Conservation (phyloP, 2,888 invertebrate species). For the Azorinus chamasolen region DNA sequence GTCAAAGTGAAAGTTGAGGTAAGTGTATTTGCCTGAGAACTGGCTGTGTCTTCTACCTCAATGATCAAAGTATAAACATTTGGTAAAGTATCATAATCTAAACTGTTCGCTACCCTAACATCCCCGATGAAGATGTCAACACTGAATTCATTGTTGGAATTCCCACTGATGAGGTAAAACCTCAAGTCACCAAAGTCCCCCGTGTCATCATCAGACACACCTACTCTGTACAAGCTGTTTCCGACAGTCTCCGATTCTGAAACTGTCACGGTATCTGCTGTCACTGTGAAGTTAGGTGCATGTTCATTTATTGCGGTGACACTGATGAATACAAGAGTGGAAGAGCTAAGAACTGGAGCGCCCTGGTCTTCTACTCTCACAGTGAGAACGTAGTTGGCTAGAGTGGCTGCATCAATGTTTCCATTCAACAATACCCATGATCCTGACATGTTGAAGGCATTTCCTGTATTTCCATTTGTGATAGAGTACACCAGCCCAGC, state of each 20-base stretch:
- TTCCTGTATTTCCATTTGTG: slow-evolving; percentile 69
- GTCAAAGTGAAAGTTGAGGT: slow-evolving; percentile 61
- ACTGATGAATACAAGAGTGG: slow-evolving; percentile 63
- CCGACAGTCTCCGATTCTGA: slow-evolving; percentile 69
- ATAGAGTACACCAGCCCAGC: slow-evolving; percentile 67
- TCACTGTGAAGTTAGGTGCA: slow-evolving; percentile 66
- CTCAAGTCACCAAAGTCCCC: slow-evolving; percentile 54
- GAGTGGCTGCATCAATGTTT: slow-evolving; percentile 74
- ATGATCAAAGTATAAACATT: slow-evolving; percentile 61
- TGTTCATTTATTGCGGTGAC: slow-evolving; percentile 78
- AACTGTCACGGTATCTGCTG: slow-evolving; percentile 64
- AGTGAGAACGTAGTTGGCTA: slow-evolving; percentile 66
- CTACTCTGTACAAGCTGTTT: slow-evolving; percentile 64
- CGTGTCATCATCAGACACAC: slow-evolving; percentile 76
- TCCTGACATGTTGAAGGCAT: slow-evolving; percentile 49
- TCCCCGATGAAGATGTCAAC: slow-evolving; percentile 70
- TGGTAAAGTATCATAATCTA: slow-evolving; percentile 77
- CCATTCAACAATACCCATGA: slow-evolving; percentile 62
- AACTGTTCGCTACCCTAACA: slow-evolving; percentile 65
- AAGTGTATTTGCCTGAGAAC: slow-evolving; percentile 23
- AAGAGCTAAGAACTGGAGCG: slow-evolving; percentile 64
- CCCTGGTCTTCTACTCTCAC: slow-evolving; percentile 76
- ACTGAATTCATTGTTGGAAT: slow-evolving; percentile 57
- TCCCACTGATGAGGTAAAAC: slow-evolving; percentile 49
- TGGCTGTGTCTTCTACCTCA: slow-evolving; percentile 67